phyloP scores from a whole-genome alignment of 23 tunicate species.

The Halocynthia roretzi region DNA sequence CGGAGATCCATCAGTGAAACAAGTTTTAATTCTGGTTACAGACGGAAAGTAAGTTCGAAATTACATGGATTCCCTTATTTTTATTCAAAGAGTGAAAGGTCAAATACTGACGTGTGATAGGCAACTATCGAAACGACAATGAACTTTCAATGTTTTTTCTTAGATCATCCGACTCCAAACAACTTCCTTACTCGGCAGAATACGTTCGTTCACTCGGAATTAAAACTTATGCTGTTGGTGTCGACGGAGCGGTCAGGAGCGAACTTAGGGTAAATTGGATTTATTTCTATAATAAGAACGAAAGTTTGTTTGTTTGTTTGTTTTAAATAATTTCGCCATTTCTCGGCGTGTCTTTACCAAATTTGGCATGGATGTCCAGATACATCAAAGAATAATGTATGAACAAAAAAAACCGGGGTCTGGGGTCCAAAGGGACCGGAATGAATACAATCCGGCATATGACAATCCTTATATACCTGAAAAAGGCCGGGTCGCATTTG shows the following conservation, averaged over 20 bases:
- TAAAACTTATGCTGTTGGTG: conserved; percentile 60
- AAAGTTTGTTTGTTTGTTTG: not conserved
- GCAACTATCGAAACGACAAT: not conserved
- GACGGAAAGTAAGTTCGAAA: conserved; percentile 60
- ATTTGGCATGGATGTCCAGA: not conserved
- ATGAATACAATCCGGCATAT: not conserved
- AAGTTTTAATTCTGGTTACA: conserved; percentile 67
- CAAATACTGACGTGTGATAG: too few species aligned
- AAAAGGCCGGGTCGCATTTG: too few species aligned
- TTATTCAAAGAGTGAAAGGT: too few species aligned
- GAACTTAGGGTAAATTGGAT: conserved; percentile 36
- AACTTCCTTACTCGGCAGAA: conserved; percentile 17
- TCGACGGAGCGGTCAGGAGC: conserved; percentile 30
- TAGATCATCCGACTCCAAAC: conserved; percentile 48
- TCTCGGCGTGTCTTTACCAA: not conserved
- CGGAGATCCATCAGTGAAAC: conserved; percentile 4
- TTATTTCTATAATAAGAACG: not conserved
- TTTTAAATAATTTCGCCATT: not conserved
- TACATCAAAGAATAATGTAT: not conserved
- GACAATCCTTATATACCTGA: not conserved
- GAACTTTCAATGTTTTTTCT: not conserved
- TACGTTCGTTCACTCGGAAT: conserved; percentile 59
- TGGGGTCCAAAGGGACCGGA: not conserved
- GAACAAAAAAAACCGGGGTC: not conserved
- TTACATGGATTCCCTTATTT: not conserved